Base-by-base conservation (phyloP, 1,140 invertebrate genomes). In the Scaptomyza pallida region DNA sequence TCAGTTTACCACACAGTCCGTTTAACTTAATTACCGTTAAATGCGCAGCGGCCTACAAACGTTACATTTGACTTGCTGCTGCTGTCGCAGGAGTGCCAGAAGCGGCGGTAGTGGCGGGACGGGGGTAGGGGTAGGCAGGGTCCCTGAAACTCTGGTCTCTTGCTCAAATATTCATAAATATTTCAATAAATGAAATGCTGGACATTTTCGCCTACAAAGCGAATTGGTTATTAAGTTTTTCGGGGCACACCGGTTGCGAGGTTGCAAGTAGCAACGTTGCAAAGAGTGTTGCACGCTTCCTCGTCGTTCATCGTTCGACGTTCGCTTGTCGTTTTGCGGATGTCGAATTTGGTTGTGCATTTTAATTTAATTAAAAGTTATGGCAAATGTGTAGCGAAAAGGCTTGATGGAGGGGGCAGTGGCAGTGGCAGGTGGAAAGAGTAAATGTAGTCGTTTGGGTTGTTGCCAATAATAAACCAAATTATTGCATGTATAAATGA, bases 351-450 rank as follows among this genome's bases (percentile, higher is more conserved):
- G 72, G 82, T 75, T 86, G 82, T 81, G 82, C 78, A 86, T 88
- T 86, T 86, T 86, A 86, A 86, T 86, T 88, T 75, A 86, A 86
- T 86, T 86, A 86, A 86, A 86, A 86, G 82, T 86, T 86, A 86
- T 86, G 83, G 82, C 78, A 85, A 30, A 30, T 86, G 81, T 85
- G 81, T 86, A 68, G 52, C 73, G 52, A 63, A 74, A 86, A 26
- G 62, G 33, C 33, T n/a, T n/a, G 35, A 3, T 5, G 12, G 3
- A 23, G 48, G 16, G 9, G 13, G 13, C 21, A 5, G 30, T n/a
- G 17, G n/a, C 33, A 10, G 41, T 56, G 8, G 23, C 1, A 15
- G 30, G 17, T 12, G 16, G 8, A 30, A 30, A 9, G 26, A 1
- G 26, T 30, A 52, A 30, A 48, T 12, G 33, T 30, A 33, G 54